Evolutionary conservation across 1,140 invertebrate genomes (phyloP), one percentile per base, ranked within the genome.

Genomic region (Charaxes varanes): DNA sequence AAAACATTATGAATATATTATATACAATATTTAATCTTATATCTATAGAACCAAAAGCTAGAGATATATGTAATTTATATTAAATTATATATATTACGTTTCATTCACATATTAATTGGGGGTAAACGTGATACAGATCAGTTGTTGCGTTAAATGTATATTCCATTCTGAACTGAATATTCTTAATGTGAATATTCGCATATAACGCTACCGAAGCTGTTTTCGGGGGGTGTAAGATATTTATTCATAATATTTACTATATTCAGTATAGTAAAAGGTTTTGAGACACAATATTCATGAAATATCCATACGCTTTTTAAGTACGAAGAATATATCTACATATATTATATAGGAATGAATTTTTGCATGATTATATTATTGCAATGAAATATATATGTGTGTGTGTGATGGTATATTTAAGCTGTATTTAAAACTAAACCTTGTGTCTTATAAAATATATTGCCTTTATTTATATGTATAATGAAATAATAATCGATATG

Each of bases 141-240:
- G n/a, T n/a, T n/a, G n/a, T n/a, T n/a, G n/a, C n/a, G n/a, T n/a
- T n/a, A 26, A 26, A 31, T 14, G 16, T 14, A 31, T 31, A 31
- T 31, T 31, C 28, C 15, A 31, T 31, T 31, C 28, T 31, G 28
- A 31, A 31, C 14, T 31, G n/a, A 17, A 31, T 18, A 31, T 31
- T 31, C 28, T 18, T 10, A 31, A 31, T 31, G 14, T 35, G 33
- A 35, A 21, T 21, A 35, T 35, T 24, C 7, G 6, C 3, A 23
- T 23, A 23, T 23, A 23, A 23, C 22, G 22, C 10, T 8, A 23
- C 3, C 6, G 10, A 23, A 23, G 6, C 14, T 8, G 2, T 10
- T 14, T 14, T 15, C 16, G 14, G 15, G 21, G 27, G 8, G 15
- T 2, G 7, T 14, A 18, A 31, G 6, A 31, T 31, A 31, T 5